phyloP scores from a whole-genome alignment of 1,140 invertebrate species.

The Glomeris maerens region DNA sequence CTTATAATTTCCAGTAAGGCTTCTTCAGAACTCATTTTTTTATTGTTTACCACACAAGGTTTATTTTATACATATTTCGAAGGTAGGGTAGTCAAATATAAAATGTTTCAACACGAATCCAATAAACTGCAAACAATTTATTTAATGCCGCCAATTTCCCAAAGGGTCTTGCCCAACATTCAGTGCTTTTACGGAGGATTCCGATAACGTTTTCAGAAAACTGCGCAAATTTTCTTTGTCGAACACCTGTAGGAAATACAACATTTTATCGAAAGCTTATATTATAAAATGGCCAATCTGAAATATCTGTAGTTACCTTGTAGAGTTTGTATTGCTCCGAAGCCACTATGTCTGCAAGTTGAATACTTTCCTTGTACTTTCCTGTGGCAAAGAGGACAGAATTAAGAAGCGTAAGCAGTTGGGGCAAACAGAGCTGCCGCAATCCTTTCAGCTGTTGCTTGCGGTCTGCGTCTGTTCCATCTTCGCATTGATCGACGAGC shows the following conservation, averaged over 20 bases:
- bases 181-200: too few relatives aligned
- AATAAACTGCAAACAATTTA: too few relatives aligned
- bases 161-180: too few relatives aligned
- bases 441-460: constrained; percentile 52
- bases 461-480: constrained; percentile 33
- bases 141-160: too few relatives aligned
- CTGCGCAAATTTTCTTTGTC: too few relatives aligned
- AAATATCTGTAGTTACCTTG: constrained; percentile 33
- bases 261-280: not conserved
- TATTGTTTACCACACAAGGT: too few relatives aligned
- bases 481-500: constrained; percentile 50
- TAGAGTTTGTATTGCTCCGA: constrained; percentile 63
- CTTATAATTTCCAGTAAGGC: too few relatives aligned
- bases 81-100: too few relatives aligned
- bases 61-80: too few relatives aligned
- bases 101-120: too few relatives aligned
- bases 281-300: constrained; percentile 7
- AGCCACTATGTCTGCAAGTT: constrained; percentile 61
- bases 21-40: too few relatives aligned
- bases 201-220: too few relatives aligned
- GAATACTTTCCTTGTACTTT: constrained; percentile 58
- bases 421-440: constrained; percentile 65
- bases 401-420: constrained; percentile 61
- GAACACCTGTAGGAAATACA: constrained; percentile 43
- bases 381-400: constrained; percentile 59